phyloP scores from a whole-genome alignment of 1,140 invertebrate genomes.

The Procambarus virginalis region DNA sequence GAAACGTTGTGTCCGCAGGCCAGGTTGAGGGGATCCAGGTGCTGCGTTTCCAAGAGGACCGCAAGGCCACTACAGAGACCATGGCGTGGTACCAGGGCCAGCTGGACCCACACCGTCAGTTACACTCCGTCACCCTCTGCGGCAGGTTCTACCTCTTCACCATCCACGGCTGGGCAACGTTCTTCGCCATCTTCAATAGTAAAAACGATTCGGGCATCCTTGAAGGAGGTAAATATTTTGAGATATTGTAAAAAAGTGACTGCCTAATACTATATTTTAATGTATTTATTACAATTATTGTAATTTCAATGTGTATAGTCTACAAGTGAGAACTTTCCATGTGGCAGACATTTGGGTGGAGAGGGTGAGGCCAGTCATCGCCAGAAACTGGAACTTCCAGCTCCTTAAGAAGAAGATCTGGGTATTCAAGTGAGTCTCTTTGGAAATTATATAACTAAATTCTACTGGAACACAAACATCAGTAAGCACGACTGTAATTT shows the following conservation, averaged over 20 bases:
- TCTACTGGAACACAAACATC: too few relatives aligned
- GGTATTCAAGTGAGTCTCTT: slow-evolving; percentile 42
- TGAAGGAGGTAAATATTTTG: slow-evolving; percentile 9
- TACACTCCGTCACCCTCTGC: slow-evolving; percentile 32
- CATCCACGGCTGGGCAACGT: slow-evolving; percentile 41
- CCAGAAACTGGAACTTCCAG: slow-evolving; percentile 55
- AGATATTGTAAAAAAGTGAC: neutral
- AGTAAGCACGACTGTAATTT: too few relatives aligned
- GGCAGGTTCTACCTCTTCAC: slow-evolving; percentile 38
- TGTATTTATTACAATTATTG: neutral
- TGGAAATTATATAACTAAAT: too few relatives aligned
- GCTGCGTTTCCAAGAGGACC: slow-evolving; percentile 37
- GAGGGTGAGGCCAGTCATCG: slow-evolving; percentile 39
- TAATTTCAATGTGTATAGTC: neutral
- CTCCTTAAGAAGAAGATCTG: slow-evolving; percentile 34
- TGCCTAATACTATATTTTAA: neutral
- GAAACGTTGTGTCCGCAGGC: neutral
- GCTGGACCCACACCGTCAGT: neutral
- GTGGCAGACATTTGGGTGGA: slow-evolving; percentile 48
- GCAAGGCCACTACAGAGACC: neutral
- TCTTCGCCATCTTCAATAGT: slow-evolving; percentile 1
- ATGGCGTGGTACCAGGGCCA: slow-evolving; percentile 10
- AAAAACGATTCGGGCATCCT: neutral
- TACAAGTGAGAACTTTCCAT: neutral
- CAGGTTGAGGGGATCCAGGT: neutral